These are phyloP conservation scores for Pristis pectinata DNA, from an alignment of 2,797 vertebrate species.

Conservation along the genomic window DNA sequence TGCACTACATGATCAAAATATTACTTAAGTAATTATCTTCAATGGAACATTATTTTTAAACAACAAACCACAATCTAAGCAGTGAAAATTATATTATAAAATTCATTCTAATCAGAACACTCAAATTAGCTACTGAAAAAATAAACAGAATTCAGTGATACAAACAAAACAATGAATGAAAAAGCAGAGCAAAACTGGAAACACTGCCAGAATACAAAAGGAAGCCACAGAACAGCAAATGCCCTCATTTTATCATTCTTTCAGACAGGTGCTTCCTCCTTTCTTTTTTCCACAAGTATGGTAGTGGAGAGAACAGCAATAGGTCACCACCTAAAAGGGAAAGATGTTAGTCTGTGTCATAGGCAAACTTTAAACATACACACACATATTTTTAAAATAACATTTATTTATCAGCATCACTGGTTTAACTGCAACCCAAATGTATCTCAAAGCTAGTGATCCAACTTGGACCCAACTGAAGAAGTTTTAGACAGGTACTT, in stretches of 20 bases:
- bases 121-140: neutral
- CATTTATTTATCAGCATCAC: neutral
- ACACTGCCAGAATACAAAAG: neutral
- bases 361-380: neutral
- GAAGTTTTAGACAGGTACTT: too few relatives aligned
- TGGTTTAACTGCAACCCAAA: neutral
- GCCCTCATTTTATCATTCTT: neutral
- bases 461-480: too few relatives aligned
- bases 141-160: neutral
- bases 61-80: neutral
- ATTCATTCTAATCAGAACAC: neutral
- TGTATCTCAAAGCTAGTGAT: too few relatives aligned
- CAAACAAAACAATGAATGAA: neutral
- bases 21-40: neutral
- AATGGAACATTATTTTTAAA: neutral
- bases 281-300: neutral
- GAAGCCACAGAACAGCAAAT: neutral
- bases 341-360: neutral
- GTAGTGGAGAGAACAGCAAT: neutral
- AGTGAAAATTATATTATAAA: neutral
- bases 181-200: neutral
- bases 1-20: neutral
- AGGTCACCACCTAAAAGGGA: neutral
- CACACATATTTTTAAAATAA: neutral
- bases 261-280: too few relatives aligned